A percentile compares a stretch with the other conserved stretches of the same genome.
Conservation (phyloP, 1,140 invertebrate genomes). For the Hyphantria cunea region DNA sequence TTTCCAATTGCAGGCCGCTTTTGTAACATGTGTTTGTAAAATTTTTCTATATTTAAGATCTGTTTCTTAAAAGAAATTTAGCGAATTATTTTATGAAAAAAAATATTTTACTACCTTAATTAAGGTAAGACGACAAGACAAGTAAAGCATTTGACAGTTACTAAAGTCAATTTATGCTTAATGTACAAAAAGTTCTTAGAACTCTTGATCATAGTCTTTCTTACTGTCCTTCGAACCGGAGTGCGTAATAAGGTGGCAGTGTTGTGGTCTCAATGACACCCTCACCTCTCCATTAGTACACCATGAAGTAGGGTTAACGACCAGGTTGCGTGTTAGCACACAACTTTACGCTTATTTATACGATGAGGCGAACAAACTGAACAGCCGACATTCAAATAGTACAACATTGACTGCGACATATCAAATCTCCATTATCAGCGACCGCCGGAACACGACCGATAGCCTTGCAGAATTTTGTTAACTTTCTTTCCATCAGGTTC, state of each 20-base stretch:
- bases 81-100: too few species aligned
- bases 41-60: too few species aligned
- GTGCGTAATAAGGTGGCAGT: constrained; percentile 47
- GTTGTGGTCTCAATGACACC: constrained; percentile 65
- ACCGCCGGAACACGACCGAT: constrained; percentile 32
- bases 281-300: constrained; percentile 66
- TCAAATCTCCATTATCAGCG: constrained; percentile 71
- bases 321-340: constrained; percentile 67
- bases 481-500: constrained; percentile 5
- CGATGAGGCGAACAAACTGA: constrained; percentile 62
- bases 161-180: background rate
- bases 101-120: too few species aligned
- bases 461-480: constrained; percentile 22
- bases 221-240: constrained; percentile 37
- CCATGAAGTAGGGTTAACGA: constrained; percentile 72
- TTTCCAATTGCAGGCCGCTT: too few species aligned
- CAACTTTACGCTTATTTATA: constrained; percentile 77
- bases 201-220: constrained; percentile 43
- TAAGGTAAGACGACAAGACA: too few species aligned
- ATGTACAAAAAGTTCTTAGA: constrained; percentile 13
- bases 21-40: too few species aligned
- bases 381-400: constrained; percentile 65
- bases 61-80: too few species aligned
- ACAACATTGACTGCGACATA: constrained; percentile 61
- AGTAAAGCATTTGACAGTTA: too few species aligned